These are phyloP conservation scores for Entomobrya multifasciata DNA, from an alignment of 2,888 invertebrate species.

Conservation along the genomic window DNA sequence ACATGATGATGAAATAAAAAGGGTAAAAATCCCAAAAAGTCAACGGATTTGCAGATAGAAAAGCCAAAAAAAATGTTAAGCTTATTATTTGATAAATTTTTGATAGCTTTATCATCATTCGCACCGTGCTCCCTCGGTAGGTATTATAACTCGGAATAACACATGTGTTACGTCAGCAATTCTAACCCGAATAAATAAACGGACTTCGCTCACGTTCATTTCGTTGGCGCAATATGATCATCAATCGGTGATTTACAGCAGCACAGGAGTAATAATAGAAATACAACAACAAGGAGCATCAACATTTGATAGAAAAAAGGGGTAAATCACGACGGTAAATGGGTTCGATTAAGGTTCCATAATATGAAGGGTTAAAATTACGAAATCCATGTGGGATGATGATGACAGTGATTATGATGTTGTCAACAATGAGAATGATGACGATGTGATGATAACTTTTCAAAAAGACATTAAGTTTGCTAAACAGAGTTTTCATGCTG, in stretches of 20 bases:
- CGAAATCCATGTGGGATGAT: conserved; percentile 28
- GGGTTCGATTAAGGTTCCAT: conserved; percentile 46
- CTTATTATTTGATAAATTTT: conserved; percentile 51
- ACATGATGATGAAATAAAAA: conserved; percentile 48
- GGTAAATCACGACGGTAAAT: conserved; percentile 62
- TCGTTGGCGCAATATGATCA: conserved; percentile 8
- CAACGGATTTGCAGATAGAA: conserved; percentile 53
- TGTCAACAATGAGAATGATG: conserved; percentile 51
- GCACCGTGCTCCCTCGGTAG: conserved; percentile 36
- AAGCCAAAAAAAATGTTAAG: conserved; percentile 22
- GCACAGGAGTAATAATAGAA: conserved; percentile 15
- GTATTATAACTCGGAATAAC: background rate
- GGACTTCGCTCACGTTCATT: conserved; percentile 40
- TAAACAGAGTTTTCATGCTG: background rate
- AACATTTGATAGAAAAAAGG: conserved; percentile 44
- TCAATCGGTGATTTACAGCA: conserved; percentile 39
- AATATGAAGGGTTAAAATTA: conserved; percentile 58
- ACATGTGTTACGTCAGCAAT: conserved; percentile 32
- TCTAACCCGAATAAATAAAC: conserved; percentile 49
- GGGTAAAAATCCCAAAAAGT: conserved; percentile 55
- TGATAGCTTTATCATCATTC: conserved; percentile 64
- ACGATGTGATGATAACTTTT: conserved; percentile 54
- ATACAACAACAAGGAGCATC: background rate
- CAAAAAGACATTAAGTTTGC: background rate
- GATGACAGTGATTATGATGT: conserved; percentile 52